Conservation (phyloP, 92 coral and sea anemone species). For the Hydrozoanthus gracilis region DNA sequence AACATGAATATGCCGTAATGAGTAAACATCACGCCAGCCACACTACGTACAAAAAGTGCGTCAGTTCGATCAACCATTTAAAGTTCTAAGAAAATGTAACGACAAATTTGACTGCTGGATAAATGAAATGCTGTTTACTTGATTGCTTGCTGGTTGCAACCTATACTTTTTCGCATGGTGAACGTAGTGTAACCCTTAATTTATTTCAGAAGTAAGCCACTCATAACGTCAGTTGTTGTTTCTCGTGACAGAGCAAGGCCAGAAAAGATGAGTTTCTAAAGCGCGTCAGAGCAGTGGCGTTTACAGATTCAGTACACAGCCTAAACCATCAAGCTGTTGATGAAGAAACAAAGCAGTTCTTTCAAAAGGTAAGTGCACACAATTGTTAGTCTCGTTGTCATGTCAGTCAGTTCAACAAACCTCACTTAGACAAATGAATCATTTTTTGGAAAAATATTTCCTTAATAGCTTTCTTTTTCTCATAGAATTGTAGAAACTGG, state of each 20-base stretch:
- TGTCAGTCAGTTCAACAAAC: not conserved
- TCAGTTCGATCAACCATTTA: not conserved
- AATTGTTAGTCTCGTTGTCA: not conserved
- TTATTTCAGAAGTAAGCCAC: not conserved
- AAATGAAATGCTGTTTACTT: not conserved
- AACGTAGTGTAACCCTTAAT: not conserved
- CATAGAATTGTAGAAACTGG: constrained; percentile 91
- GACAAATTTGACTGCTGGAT: not conserved
- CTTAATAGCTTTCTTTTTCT: constrained; percentile 1
- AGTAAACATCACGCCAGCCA: constrained; percentile 1
- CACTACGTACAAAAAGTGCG: not conserved
- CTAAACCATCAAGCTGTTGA: constrained; percentile 56
- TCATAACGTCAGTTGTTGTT: not conserved
- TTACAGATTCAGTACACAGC: constrained; percentile 97
- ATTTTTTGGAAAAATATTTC: not conserved
- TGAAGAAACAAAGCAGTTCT: constrained; percentile 63
- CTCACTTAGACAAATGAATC: not conserved
- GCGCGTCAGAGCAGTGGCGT: constrained; percentile 90
- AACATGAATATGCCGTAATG: not conserved
- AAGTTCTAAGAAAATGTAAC: not conserved
- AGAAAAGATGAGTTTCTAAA: constrained; percentile 57
- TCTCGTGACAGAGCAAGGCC: constrained; percentile 44
- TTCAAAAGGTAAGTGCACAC: constrained; percentile 62
- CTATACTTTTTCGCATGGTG: not conserved
- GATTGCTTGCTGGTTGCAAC: not conserved